Conservation (phyloP, 2,888 invertebrate genomes). For the Isotomurus palustris region DNA sequence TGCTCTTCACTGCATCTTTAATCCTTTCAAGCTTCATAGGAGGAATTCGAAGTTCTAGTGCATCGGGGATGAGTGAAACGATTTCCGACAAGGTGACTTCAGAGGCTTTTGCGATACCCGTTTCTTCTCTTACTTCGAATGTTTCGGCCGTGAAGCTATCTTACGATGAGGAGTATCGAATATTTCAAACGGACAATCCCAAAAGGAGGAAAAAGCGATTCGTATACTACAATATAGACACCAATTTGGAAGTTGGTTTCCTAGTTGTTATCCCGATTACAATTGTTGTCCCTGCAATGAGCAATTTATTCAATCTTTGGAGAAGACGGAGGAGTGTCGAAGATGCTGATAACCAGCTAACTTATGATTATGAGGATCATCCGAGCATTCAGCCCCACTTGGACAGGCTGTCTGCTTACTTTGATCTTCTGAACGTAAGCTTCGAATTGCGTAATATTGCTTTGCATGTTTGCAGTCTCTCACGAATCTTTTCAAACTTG, state of each 20-base stretch:
- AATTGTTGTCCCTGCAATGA: conserved; percentile 38
- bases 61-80: no score
- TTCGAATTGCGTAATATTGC: background rate
- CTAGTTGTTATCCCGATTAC: conserved; percentile 41
- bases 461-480: background rate
- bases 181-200: conserved; percentile 22
- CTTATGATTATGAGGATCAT: conserved; percentile 22
- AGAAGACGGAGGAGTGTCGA: conserved; percentile 26
- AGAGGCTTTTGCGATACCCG: background rate
- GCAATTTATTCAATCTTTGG: conserved; percentile 39
- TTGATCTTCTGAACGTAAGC: conserved; percentile 41
- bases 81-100: background rate
- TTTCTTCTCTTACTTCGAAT: background rate
- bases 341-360: conserved; percentile 8
- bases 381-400: conserved; percentile 32
- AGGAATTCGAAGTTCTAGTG: no score
- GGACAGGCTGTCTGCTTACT: conserved; percentile 38
- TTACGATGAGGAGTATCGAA: conserved; percentile 26
- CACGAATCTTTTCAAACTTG: background rate
- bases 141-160: background rate
- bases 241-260: conserved; percentile 40
- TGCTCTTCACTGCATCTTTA: no score
- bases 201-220: conserved; percentile 21
- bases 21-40: no score
- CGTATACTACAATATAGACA: conserved; percentile 25